Base-by-base conservation (phyloP, 2,797 vertebrate species). In the Pipistrellus pipistrellus region DNA sequence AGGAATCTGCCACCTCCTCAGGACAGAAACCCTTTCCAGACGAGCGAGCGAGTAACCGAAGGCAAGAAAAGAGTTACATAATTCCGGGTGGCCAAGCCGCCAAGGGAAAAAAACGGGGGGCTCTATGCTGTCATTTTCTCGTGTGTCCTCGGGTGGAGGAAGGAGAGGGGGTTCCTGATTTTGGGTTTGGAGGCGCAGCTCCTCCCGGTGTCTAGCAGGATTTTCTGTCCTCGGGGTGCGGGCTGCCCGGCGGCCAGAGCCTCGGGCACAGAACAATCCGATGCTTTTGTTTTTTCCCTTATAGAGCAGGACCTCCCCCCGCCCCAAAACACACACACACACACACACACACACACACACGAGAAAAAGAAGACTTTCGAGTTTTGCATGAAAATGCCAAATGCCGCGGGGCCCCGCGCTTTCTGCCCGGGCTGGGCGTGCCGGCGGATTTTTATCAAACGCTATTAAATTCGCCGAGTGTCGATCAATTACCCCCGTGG, bases 11-110 rank as follows among this genome's bases (percentile, higher is more conserved):
- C 96, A 96, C 96, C 96, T 96, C 96, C 94, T 95, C 85, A 91
- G 91, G 96, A 94, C 25, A 96, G 88, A 96, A 97, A 97, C 93
- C 94, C 94, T 96, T 97, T 96, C 96, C 96, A 97, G 91, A 90
- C 82, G 1, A 44, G 44, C 44, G 0, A 10, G 44, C 44, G 44
- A 44, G 44, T 10, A 11, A 96, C 92, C 92, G 95, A 88, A 92
- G n/a, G 92, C 93, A 87, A 94, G 83, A 88, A 94, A 81, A 48
- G 93, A 94, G 93, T 97, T 97, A 97, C 94, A 96, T 94, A 97
- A 97, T 97, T 97, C 91, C 66, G 73, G 75, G 85, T 87, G 91
- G 92, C 89, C 78, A 88, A 93, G 66, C 46, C 30, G 27, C 92
- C 90, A 51, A 88, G 87, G 88, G 86, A 66, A 66, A 66, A 78